Percentiles rank a stretch among this genome's conserved stretches.
These are phyloP conservation scores for Riptortus pedestris DNA, from an alignment of 1,140 invertebrate species.

Conservation along the genomic window DNA sequence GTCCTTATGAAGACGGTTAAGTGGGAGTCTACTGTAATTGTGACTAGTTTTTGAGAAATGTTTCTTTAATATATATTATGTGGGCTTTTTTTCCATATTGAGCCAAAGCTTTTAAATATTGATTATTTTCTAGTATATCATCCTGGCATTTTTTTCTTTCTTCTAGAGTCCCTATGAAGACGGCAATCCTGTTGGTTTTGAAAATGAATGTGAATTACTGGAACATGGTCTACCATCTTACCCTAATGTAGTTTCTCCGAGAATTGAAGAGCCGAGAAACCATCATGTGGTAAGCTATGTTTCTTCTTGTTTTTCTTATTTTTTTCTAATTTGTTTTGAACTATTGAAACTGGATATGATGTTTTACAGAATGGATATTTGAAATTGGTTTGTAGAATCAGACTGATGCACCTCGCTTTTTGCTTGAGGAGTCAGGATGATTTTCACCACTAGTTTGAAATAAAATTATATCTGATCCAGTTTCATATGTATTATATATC, in stretches of 20 bases:
- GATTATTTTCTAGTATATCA: too few species aligned
- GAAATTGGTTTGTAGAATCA: background rate
- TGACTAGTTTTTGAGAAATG: too few species aligned
- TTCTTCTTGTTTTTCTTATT: background rate
- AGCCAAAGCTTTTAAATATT: too few species aligned
- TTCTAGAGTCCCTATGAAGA: slow-evolving; percentile 4
- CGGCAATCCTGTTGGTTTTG: slow-evolving; percentile 12
- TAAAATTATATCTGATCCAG: background rate
- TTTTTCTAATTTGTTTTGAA: background rate
- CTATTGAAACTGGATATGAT: slow-evolving; percentile 10
- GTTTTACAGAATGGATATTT: slow-evolving; percentile 7
- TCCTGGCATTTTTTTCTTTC: background rate
- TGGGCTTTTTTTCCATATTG: too few species aligned
- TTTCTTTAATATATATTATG: too few species aligned
- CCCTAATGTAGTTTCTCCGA: background rate
- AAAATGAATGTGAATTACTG: slow-evolving; percentile 13
- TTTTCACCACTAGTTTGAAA: background rate
- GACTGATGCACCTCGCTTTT: slow-evolving; percentile 2
- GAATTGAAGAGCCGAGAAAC: slow-evolving; percentile 6
- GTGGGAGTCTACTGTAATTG: too few species aligned
- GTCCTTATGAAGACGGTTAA: too few species aligned
- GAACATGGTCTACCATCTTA: slow-evolving; percentile 8
- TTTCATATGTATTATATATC: too few species aligned
- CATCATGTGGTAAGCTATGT: background rate
- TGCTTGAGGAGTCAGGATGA: slow-evolving; percentile 1